These are phyloP conservation scores for Polyergus mexicanus DNA, from an alignment of 1,140 invertebrate species.

Conservation along the genomic window DNA sequence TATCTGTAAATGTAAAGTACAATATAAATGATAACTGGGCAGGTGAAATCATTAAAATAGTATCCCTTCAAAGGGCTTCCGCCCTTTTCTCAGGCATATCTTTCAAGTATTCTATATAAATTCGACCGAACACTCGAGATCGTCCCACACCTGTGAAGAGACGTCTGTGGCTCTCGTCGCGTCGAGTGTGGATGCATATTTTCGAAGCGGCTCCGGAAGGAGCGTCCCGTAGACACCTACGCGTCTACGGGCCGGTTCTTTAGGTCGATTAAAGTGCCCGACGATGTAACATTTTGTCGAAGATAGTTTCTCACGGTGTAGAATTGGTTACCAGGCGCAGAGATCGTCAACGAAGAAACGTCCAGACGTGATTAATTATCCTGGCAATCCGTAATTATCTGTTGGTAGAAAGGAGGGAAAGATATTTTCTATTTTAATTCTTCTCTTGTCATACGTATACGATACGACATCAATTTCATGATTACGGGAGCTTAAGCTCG, in stretches of 20 bases:
- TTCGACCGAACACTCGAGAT: slow-evolving; percentile 41
- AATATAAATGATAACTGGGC: slow-evolving; percentile 28
- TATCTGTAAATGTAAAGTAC: neutral
- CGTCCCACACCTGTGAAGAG: slow-evolving; percentile 63
- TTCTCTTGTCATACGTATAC: neutral
- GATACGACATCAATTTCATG: neutral
- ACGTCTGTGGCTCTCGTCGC: slow-evolving; percentile 42
- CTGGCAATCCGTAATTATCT: slow-evolving; percentile 35
- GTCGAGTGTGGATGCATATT: slow-evolving; percentile 31
- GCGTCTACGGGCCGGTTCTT: slow-evolving; percentile 34
- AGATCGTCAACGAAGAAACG: slow-evolving; percentile 14
- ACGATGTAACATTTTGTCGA: slow-evolving; percentile 37
- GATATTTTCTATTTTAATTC: slow-evolving; percentile 16
- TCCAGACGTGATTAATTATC: slow-evolving; percentile 47
- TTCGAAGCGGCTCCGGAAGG: slow-evolving; percentile 45
- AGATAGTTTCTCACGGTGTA: slow-evolving; percentile 70
- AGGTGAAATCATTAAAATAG: slow-evolving; percentile 45
- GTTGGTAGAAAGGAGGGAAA: slow-evolving; percentile 33
- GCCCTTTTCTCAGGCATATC: slow-evolving; percentile 54
- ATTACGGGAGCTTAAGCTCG: neutral
- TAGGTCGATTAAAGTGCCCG: slow-evolving; percentile 42
- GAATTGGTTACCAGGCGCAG: slow-evolving; percentile 36
- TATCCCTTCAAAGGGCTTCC: slow-evolving; percentile 59
- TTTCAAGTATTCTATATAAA: slow-evolving; percentile 31
- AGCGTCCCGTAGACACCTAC: slow-evolving; percentile 62